A percentile compares a stretch with the other conserved stretches of the same genome.
Evolutionary conservation across 2,888 invertebrate genomes (phyloP).

Genomic region (Psococerastis gibbosa): DNA sequence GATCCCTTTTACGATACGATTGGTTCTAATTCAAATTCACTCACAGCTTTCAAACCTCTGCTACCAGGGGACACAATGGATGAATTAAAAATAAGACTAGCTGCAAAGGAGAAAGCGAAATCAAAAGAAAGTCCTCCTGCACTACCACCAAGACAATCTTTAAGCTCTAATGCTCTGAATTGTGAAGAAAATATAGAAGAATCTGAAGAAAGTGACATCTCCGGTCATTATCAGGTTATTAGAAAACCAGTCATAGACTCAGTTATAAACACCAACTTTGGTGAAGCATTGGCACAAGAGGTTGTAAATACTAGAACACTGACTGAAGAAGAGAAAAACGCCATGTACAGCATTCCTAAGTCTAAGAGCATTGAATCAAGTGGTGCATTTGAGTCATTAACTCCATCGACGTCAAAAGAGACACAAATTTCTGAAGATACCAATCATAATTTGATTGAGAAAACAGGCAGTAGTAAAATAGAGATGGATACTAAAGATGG

Average conservation of each 20-base stretch:
- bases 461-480: too few relatives aligned
- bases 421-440: too few relatives aligned
- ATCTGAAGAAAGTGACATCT: slow-evolving; percentile 5
- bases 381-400: too few relatives aligned
- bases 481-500: too few relatives aligned
- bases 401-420: too few relatives aligned
- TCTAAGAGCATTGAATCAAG: too few relatives aligned
- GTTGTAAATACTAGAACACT: too few relatives aligned
- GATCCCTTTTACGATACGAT: slow-evolving; percentile 8
- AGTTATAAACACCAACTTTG: too few relatives aligned
- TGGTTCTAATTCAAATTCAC: neutral
- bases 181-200: slow-evolving; percentile 5
- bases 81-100: slow-evolving; percentile 15
- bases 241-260: slow-evolving; percentile 10
- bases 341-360: too few relatives aligned
- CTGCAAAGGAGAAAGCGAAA: slow-evolving; percentile 12
- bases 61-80: slow-evolving; percentile 9
- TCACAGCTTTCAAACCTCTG: neutral
- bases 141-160: slow-evolving; percentile 12
- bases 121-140: slow-evolving; percentile 13
- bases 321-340: too few relatives aligned
- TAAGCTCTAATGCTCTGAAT: neutral
- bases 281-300: too few relatives aligned
- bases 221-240: neutral
- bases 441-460: too few relatives aligned